Conservation (phyloP, 2,888 invertebrate species). For the Thelaira solivaga region DNA sequence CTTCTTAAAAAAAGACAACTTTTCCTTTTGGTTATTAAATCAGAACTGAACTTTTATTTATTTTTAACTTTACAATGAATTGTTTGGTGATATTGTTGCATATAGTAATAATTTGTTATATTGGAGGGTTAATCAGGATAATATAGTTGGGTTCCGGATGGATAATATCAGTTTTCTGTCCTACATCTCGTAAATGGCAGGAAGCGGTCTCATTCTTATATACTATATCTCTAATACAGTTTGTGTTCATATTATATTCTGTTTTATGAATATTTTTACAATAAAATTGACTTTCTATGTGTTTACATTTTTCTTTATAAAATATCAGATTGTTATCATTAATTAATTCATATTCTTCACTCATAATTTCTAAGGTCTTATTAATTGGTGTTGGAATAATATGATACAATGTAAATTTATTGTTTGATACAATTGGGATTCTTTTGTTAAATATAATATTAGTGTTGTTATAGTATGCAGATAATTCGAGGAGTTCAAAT, state of each 20-base stretch:
- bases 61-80: no score
- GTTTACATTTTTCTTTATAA: slow-evolving; percentile 29
- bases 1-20: no score
- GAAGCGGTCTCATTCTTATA: background rate
- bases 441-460: slow-evolving; percentile 18
- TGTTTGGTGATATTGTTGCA: slow-evolving; percentile 15
- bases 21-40: no score
- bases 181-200: slow-evolving; percentile 6
- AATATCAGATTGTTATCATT: slow-evolving; percentile 10
- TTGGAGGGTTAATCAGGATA: slow-evolving; percentile 9
- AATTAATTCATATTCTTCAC: slow-evolving; percentile 2
- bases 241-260: slow-evolving; percentile 17
- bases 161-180: slow-evolving; percentile 20
- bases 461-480: slow-evolving; percentile 12
- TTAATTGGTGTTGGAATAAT: slow-evolving; percentile 13
- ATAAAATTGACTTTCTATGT: slow-evolving; percentile 12
- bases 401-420: slow-evolving; percentile 10
- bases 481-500: slow-evolving; percentile 18
- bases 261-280: slow-evolving; percentile 7
- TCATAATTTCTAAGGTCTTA: slow-evolving; percentile 10
- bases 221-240: slow-evolving; percentile 21
- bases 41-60: no score
- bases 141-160: slow-evolving; percentile 15
- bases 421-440: slow-evolving; percentile 16
- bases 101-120: background rate